These are phyloP conservation scores for Setophaga kirtlandii DNA, from an alignment of 2,113 vertebrate species.

Conservation along the genomic window DNA sequence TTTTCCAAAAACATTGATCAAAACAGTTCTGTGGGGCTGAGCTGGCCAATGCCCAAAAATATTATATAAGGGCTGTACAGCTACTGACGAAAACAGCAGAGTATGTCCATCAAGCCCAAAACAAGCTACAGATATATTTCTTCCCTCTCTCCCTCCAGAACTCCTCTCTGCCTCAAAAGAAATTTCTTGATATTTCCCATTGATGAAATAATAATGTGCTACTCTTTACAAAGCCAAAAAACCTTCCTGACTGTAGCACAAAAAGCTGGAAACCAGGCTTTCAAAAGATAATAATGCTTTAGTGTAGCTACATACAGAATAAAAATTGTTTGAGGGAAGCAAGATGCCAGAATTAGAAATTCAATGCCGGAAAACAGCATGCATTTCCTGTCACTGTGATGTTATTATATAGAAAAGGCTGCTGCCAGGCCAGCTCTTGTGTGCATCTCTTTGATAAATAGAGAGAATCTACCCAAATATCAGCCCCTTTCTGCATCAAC, in stretches of 20 bases:
- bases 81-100: neutral
- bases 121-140: neutral
- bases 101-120: neutral
- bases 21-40: neutral
- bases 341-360: slow-evolving; percentile 57
- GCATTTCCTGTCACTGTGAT: slow-evolving; percentile 44
- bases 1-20: neutral
- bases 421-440: neutral
- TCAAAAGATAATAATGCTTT: slow-evolving; percentile 48
- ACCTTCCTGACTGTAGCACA: neutral
- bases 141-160: neutral
- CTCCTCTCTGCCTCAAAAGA: neutral
- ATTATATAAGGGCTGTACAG: slow-evolving; percentile 10
- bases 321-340: slow-evolving; percentile 41
- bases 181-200: neutral
- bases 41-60: neutral
- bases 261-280: slow-evolving; percentile 36
- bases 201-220: neutral
- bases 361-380: slow-evolving; percentile 5
- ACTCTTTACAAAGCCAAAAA: neutral
- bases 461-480: neutral
- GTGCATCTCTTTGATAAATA: neutral
- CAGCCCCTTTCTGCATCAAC: neutral
- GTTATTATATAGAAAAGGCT: slow-evolving; percentile 14
- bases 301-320: neutral